Base-by-base conservation (phyloP, 2,113 vertebrate genomes). In the Heliornis fulica region DNA sequence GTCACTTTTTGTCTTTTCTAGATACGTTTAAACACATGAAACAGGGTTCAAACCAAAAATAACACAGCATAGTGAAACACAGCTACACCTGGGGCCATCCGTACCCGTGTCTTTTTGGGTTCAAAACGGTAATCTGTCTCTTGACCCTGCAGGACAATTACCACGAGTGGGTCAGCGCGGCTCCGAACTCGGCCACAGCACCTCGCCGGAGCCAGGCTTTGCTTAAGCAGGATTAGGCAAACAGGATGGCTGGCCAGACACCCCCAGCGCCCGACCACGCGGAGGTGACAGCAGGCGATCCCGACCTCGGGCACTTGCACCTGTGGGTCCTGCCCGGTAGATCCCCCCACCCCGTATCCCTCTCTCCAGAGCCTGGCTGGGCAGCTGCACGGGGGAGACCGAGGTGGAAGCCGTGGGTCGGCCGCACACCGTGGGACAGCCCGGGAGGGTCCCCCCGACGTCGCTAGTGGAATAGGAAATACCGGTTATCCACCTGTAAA, bases 1-100 rank as follows among this genome's bases (percentile, higher is more conserved):
- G 53, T 3, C 0, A 0, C 5, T 21, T 1, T 22, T 80, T 40
- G n/a, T 40, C 45, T 48, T 38, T 17, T 8, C 60, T 36, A 54
- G 31, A 13, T 38, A 8, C 1, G 25, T 13, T 57, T 31, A 32
- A 76, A 50, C 2, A 34, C 19, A 19, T 0, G 0, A 53, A 57
- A 23, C 2, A 5, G 13, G 5, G 15, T 23, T 82, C 3, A 43
- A 75, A 60, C 26, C 1, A 16, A 57, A 72, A 12, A 45, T 46
- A 17, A 13, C 7, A 59, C 21, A 51, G 80, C 28, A 4, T 0
- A 46, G 46, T 4, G 25, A 38, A 70, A 63, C 56, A 34, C 31
- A 45, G 11, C 26, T 32, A 38, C 2, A 16, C 23, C 51, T 38
- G 4, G 29, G 23, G 34, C 17, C 40, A 60, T 20, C 80, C 0